Evolutionary conservation across 1,140 invertebrate species (phyloP).

Genomic region (Dreissena rostriformis): DNA sequence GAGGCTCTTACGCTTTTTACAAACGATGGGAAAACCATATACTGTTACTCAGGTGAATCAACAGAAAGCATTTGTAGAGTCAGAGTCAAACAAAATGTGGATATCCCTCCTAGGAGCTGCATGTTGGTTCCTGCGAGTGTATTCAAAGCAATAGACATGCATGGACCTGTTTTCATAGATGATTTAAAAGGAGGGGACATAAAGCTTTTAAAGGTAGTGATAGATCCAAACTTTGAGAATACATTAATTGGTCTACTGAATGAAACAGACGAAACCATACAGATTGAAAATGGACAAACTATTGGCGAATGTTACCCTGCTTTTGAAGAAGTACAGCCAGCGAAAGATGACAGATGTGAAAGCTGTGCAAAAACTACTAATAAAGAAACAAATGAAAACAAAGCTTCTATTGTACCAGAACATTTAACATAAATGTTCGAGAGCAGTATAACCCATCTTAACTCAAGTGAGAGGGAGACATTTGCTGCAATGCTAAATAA

Average conservation of each 20-base stretch:
- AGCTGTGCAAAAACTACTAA: not conserved
- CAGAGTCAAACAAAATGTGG: not conserved
- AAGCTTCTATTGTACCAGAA: not conserved
- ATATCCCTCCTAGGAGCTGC: not conserved
- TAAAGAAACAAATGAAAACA: not conserved
- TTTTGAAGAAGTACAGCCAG: not conserved
- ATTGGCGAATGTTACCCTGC: constrained; percentile 12
- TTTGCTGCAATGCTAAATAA: constrained; percentile 17
- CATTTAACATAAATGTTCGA: constrained; percentile 18
- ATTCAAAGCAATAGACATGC: too few species aligned
- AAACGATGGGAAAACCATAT: not conserved
- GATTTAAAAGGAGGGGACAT: too few species aligned
- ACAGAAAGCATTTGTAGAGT: constrained; percentile 12
- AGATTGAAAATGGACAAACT: not conserved
- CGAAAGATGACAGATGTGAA: not conserved
- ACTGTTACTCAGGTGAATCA: not conserved
- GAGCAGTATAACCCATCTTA: not conserved
- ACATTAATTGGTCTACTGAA: constrained; percentile 2
- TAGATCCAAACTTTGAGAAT: not conserved
- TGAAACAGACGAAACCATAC: not conserved
- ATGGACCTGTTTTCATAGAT: too few species aligned
- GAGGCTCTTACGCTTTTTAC: not conserved
- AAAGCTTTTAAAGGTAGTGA: not conserved
- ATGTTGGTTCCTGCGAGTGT: constrained; percentile 7
- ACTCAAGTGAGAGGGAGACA: not conserved